These are phyloP conservation scores for Microchirus variegatus DNA, from an alignment of 2,797 vertebrate genomes.

Conservation along the genomic window DNA sequence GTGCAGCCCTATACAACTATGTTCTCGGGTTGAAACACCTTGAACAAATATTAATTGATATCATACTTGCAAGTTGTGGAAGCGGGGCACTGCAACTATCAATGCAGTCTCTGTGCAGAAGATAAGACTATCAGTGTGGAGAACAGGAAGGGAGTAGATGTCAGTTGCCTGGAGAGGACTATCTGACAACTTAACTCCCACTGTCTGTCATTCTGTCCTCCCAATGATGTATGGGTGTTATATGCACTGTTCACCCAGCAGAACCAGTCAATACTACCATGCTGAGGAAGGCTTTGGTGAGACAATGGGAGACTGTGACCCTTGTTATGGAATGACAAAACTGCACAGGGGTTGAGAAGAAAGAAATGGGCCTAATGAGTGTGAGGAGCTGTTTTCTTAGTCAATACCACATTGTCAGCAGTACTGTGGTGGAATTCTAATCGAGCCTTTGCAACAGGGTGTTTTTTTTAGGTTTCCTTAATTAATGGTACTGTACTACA, in stretches of 20 bases:
- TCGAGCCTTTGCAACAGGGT: conserved; percentile 3
- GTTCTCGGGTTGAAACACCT: too few relatives aligned
- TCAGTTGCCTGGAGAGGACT: conserved; percentile 64
- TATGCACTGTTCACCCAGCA: conserved; percentile 69
- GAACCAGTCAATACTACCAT: conserved; percentile 66
- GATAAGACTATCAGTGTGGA: conserved; percentile 52
- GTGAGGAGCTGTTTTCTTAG: conserved; percentile 8
- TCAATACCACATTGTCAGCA: conserved; percentile 42
- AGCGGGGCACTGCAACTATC: conserved; percentile 27
- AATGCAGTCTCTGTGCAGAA: conserved; percentile 52
- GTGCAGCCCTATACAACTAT: too few relatives aligned
- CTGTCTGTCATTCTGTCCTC: conserved; percentile 71
- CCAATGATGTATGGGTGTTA: conserved; percentile 77
- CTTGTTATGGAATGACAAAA: conserved; percentile 72
- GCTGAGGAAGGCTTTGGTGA: conserved; percentile 50
- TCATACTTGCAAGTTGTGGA: neutral
- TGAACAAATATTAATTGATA: too few relatives aligned
- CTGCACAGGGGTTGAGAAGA: conserved; percentile 29
- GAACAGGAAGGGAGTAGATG: conserved; percentile 65
- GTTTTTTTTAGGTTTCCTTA: too few relatives aligned
- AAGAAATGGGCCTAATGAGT: neutral
- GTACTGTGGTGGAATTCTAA: conserved; percentile 11
- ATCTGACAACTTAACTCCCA: conserved; percentile 72
- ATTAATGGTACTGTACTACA: neutral
- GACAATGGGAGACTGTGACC: conserved; percentile 69